Conservation (phyloP, 2,888 invertebrate species). For the Clusia tigrina region DNA sequence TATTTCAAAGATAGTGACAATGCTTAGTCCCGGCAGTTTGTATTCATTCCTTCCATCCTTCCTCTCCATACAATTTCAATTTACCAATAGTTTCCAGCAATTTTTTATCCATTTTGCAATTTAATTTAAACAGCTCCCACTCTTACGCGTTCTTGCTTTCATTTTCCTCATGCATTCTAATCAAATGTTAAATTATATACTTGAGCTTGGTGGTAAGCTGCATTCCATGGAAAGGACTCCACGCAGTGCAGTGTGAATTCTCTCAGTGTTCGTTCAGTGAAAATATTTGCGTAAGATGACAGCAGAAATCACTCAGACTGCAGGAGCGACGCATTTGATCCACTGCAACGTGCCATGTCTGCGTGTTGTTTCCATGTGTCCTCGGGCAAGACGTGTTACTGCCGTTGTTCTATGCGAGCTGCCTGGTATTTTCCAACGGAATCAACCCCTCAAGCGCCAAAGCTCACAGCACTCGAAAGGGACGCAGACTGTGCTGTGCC, state of each 20-base stretch:
- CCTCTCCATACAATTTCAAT: no score
- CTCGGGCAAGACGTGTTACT: constrained; percentile 19
- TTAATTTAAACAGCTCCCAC: no score
- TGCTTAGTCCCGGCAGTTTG: no score
- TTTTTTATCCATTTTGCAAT: no score
- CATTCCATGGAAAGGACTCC: no score
- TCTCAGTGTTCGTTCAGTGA: neutral
- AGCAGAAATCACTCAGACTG: neutral
- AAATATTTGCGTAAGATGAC: neutral
- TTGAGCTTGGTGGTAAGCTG: no score
- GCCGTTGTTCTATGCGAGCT: constrained; percentile 22
- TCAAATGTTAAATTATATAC: no score
- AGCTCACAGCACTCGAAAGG: neutral
- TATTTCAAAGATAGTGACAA: no score
- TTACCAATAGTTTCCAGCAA: no score
- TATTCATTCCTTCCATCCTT: no score
- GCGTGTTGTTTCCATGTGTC: neutral
- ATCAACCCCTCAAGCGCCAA: neutral
- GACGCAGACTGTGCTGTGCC: constrained; percentile 6
- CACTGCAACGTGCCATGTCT: neutral
- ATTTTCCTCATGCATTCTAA: no score
- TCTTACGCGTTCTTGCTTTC: no score
- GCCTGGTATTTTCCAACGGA: constrained; percentile 10
- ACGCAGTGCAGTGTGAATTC: neutral
- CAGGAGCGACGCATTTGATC: neutral